phyloP scores from a whole-genome alignment of 1,140 invertebrate species.

The Dryas iulia region DNA sequence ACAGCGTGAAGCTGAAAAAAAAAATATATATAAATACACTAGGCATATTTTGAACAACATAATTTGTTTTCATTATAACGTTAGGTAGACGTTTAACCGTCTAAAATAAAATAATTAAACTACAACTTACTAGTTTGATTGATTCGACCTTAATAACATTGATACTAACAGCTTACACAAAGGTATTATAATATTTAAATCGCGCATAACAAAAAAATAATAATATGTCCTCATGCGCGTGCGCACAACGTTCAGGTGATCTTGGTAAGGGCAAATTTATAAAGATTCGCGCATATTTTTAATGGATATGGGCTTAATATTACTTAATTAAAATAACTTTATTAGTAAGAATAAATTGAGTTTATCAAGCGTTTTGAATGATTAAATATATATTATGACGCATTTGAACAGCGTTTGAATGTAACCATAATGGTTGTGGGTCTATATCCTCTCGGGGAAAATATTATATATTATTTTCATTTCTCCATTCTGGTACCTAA shows the following conservation, averaged over 20 bases:
- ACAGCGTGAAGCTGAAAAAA: too few relatives aligned
- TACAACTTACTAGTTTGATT: neutral
- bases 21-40: neutral
- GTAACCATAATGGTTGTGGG: too few relatives aligned
- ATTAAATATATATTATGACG: too few relatives aligned
- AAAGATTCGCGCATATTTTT: neutral
- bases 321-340: too few relatives aligned
- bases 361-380: too few relatives aligned
- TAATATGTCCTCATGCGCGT: slow-evolving; percentile 43
- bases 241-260: slow-evolving; percentile 1
- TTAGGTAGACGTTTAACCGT: neutral
- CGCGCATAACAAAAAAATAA: slow-evolving; percentile 65
- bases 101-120: neutral
- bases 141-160: slow-evolving; percentile 1
- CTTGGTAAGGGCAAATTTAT: slow-evolving; percentile 4
- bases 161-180: neutral
- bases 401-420: too few relatives aligned
- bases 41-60: neutral
- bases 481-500: too few relatives aligned
- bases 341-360: too few relatives aligned
- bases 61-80: neutral
- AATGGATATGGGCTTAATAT: neutral
- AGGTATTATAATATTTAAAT: slow-evolving; percentile 4
- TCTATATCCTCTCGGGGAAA: too few relatives aligned
- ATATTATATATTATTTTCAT: too few relatives aligned